Conservation (phyloP, 2,113 vertebrate species). For the Carollia perspicillata region DNA sequence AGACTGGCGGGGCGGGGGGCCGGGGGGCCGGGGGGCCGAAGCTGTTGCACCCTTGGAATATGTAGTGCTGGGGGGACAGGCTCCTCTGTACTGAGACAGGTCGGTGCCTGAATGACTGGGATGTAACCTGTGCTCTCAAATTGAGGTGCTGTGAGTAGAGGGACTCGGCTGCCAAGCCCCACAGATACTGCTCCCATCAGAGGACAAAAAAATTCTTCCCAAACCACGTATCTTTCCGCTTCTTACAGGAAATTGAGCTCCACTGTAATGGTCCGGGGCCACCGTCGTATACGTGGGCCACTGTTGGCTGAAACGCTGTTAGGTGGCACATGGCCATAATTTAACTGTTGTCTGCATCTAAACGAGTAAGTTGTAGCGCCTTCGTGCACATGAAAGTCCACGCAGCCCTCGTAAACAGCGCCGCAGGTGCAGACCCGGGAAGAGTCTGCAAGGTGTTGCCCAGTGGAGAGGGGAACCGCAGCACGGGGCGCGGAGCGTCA, state of each 20-base stretch:
- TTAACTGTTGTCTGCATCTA: neutral
- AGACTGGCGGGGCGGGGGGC: no score
- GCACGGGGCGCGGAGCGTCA: neutral
- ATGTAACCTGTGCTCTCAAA: neutral
- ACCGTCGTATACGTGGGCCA: fast-evolving
- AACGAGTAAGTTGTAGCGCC: neutral
- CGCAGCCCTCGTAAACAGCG: neutral
- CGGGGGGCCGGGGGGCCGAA: no score
- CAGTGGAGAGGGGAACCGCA: slow-evolving; percentile 10
- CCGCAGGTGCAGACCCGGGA: slow-evolving; percentile 52
- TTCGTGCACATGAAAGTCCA: neutral
- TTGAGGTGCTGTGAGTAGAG: neutral
- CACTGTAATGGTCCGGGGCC: neutral
- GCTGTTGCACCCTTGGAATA: neutral
- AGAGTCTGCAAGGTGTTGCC: neutral
- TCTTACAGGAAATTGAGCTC: neutral
- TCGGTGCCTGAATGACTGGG: neutral
- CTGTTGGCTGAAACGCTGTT: neutral
- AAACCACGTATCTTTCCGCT: neutral
- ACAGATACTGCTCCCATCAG: neutral
- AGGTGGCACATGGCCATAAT: neutral
- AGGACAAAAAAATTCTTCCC: neutral
- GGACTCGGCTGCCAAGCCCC: neutral
- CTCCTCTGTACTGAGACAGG: neutral
- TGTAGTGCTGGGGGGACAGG: neutral